Percentiles rank a stretch among this genome's conserved stretches.
These are phyloP conservation scores for Tychaedon coryphoeus DNA, from an alignment of 2,113 vertebrate species.

Conservation along the genomic window DNA sequence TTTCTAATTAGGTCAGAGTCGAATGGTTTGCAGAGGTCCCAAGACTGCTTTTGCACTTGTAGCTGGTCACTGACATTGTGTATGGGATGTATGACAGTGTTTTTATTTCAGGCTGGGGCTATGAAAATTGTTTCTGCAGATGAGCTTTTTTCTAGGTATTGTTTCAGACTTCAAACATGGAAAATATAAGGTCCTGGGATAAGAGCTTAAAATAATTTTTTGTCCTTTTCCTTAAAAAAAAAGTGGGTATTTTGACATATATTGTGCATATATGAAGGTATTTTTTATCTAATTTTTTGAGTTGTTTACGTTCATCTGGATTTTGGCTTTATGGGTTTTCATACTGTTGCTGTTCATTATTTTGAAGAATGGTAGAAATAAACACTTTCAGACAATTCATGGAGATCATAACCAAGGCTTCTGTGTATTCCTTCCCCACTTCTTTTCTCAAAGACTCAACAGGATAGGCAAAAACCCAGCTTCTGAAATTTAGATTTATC, in stretches of 20 bases:
- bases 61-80: neutral
- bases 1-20: neutral
- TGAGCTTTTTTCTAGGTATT: neutral
- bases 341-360: neutral
- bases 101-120: neutral
- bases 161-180: neutral
- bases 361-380: neutral
- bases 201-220: neutral
- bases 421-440: neutral
- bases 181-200: neutral
- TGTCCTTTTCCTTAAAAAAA: neutral
- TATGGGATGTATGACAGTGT: rapidly evolving
- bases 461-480: neutral
- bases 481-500: constrained; percentile 44
- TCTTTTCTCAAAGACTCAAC: neutral
- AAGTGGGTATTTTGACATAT: rapidly evolving
- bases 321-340: neutral
- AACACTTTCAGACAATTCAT: neutral
- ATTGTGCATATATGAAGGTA: neutral
- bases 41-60: neutral
- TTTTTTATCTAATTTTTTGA: neutral
- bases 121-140: neutral
- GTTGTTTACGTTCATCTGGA: neutral
- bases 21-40: neutral
- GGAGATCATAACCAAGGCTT: neutral